Evolutionary conservation across 2,797 vertebrate species (phyloP).

Genomic region (Sebastes dallii): DNA sequence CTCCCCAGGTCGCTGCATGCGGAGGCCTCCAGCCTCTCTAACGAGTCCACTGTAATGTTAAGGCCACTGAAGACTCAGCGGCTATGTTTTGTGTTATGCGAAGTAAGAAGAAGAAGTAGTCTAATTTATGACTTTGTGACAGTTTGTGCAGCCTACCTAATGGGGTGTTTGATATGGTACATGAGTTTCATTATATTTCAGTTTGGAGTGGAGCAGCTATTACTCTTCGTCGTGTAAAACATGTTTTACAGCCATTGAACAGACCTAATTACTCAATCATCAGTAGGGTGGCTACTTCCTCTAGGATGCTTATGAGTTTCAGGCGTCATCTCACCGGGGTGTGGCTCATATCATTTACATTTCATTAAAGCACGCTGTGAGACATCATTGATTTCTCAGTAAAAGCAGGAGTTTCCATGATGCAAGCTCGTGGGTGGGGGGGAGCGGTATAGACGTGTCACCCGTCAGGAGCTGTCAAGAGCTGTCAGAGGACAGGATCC

Average conservation of each 20-base stretch:
- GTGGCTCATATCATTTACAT: slow-evolving; percentile 73
- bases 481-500: slow-evolving; percentile 79
- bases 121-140: slow-evolving; percentile 52
- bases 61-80: slow-evolving; percentile 37
- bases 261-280: slow-evolving; percentile 67
- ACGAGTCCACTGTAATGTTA: slow-evolving; percentile 57
- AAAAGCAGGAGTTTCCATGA: slow-evolving; percentile 72
- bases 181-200: slow-evolving; percentile 37
- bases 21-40: slow-evolving; percentile 40
- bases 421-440: slow-evolving; percentile 61
- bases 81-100: slow-evolving; percentile 8
- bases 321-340: slow-evolving; percentile 66
- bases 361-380: slow-evolving; percentile 72
- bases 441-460: slow-evolving; percentile 48
- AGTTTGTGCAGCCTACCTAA: slow-evolving; percentile 41
- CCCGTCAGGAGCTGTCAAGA: slow-evolving; percentile 77
- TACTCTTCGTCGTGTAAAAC: slow-evolving; percentile 55
- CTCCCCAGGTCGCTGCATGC: slow-evolving; percentile 50
- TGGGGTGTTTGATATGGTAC: slow-evolving; percentile 45
- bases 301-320: slow-evolving; percentile 50
- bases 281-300: slow-evolving; percentile 65
- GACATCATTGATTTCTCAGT: slow-evolving; percentile 68
- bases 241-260: slow-evolving; percentile 54
- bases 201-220: slow-evolving; percentile 24
- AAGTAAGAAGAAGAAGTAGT: slow-evolving; percentile 38